A percentile compares a stretch with the other conserved stretches of the same genome.
Conservation (phyloP, 1,140 invertebrate species). For the Drosophila ercepeae region DNA sequence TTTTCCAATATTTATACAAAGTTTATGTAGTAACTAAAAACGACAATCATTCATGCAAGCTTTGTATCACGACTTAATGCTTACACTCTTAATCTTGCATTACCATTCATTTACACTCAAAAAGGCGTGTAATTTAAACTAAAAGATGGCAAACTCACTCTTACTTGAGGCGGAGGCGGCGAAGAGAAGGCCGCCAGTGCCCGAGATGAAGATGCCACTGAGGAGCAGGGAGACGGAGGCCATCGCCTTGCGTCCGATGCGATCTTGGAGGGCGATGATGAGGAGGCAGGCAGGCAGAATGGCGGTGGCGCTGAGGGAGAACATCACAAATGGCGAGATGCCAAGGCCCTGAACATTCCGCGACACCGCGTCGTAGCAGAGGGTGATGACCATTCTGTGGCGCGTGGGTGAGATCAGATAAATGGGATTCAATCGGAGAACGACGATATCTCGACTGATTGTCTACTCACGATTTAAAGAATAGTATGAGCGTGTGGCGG, state of each 20-base stretch:
- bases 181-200: conserved; percentile 65
- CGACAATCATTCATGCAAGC: neutral
- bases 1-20: neutral
- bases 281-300: conserved; percentile 86
- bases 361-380: conserved; percentile 87
- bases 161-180: conserved; percentile 35
- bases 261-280: conserved; percentile 85
- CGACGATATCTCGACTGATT: neutral
- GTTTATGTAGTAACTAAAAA: neutral
- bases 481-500: conserved; percentile 85
- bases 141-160: conserved; percentile 40
- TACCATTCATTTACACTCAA: too few species aligned
- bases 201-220: conserved; percentile 85
- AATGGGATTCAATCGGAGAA: conserved; percentile 5
- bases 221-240: conserved; percentile 85
- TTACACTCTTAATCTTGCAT: too few species aligned
- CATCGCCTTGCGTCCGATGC: conserved; percentile 86
- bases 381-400: conserved; percentile 86
- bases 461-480: conserved; percentile 86
- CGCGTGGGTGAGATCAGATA: conserved; percentile 10
- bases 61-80: too few species aligned
- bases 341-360: conserved; percentile 86
- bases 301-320: conserved; percentile 85
- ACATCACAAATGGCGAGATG: conserved; percentile 86
- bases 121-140: too few species aligned